Percentiles rank a stretch among this genome's conserved stretches.
These are phyloP conservation scores for Planococcus citri DNA, from an alignment of 1,140 invertebrate species.

Conservation along the genomic window DNA sequence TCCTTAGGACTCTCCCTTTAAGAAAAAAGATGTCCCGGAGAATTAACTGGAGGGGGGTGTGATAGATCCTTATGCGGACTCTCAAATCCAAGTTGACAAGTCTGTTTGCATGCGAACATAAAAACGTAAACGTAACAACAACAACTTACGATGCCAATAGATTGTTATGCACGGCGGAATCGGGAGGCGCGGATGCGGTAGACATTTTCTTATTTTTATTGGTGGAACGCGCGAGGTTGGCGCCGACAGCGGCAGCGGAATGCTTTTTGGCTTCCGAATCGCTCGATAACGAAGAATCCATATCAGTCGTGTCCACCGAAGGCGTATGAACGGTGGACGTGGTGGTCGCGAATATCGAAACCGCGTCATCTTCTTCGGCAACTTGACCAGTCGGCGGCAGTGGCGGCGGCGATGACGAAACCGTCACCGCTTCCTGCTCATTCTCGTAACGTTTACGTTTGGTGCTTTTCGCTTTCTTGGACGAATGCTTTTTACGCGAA, in stretches of 20 bases:
- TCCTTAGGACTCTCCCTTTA: no score
- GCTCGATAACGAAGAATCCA: not conserved
- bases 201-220: not conserved
- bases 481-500: not conserved
- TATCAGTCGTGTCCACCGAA: not conserved
- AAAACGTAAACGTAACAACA: not conserved
- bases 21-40: no score
- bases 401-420: not conserved
- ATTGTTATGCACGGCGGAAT: not conserved
- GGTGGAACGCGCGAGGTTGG: no score
- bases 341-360: not conserved
- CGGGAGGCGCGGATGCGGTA: not conserved
- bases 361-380: not conserved
- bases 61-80: no score
- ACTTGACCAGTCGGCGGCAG: not conserved
- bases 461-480: not conserved
- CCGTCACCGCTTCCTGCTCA: not conserved
- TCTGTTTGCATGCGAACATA: no score
- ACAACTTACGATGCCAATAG: not conserved
- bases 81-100: no score
- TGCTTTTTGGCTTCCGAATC: not conserved
- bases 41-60: no score
- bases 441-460: constrained; percentile 11
- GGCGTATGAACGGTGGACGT: not conserved
- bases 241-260: not conserved